Evolutionary conservation across 2,888 invertebrate genomes (phyloP), one percentile per base, ranked within the genome.

Genomic region (Hydriomena furcata): DNA sequence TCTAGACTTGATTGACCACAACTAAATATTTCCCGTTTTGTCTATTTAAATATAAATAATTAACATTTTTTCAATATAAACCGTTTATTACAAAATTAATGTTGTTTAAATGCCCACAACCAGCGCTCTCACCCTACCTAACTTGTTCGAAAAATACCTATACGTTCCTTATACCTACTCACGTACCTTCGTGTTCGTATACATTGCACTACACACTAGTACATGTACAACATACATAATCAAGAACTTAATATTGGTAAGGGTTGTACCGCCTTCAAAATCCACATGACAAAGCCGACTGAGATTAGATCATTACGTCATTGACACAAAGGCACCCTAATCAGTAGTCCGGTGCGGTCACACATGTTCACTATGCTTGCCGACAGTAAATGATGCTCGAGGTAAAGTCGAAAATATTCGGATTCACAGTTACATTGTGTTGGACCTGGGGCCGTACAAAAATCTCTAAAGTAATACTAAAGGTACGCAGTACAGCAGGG

Each of bases 271-370:
- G 43, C 23, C 36, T 36, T 52, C 52, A 49, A 48, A 55, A 46
- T 40, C 46, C 53, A 23, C 44, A 52, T 58, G 47, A 55, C 58
- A 58, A 55, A 53, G 55, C 46, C 28, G 46, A 48, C 40, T 43
- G 52, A 60, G 60, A 68, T 70, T 64, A 68, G 58, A 70, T 62
- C 66, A 66, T 62, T 51, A 62, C 62, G 65, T 66, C 72, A 70
- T 63, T 72, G 66, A 70, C 70, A 69, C 62, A 66, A 55, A 58
- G 59, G 52, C 40, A 25, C 37, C 32, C 30, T 42, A 42, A 65
- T 70, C 63, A 64, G 69, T 60, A 72, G 59, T 72, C 68, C 5
- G 36, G 8, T 6, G 24, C 34, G 36, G 42, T 55, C 32, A 27
- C 43, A 31, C 43, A 42, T 25, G 23, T 65, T 55, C 63, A 44